Conservation (phyloP, 2,113 vertebrate genomes). For the human (Homo sapiens) region GRCh38 chr7:66784001-66784500, state of each 20-base stretch:
- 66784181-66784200: neutral
- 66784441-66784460: neutral
- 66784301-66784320: neutral
- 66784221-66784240: neutral
- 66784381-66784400: neutral
- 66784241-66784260: neutral
- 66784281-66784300: neutral
- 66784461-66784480: neutral
- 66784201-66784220: neutral
- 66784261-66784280: slow-evolving; percentile 13
- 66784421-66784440: neutral
- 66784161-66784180: neutral
- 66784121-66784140: neutral
- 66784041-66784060: neutral
- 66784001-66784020: slow-evolving; percentile 21
- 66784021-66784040: neutral
- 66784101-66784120: neutral
- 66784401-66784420: neutral
- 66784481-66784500: neutral
- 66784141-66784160: neutral
- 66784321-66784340: slow-evolving; percentile 8
- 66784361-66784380: neutral
- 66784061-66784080: neutral
- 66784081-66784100: neutral
- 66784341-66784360: neutral